Conservation (phyloP, 2,797 vertebrate species). For the Takifugu ocellatus region DNA sequence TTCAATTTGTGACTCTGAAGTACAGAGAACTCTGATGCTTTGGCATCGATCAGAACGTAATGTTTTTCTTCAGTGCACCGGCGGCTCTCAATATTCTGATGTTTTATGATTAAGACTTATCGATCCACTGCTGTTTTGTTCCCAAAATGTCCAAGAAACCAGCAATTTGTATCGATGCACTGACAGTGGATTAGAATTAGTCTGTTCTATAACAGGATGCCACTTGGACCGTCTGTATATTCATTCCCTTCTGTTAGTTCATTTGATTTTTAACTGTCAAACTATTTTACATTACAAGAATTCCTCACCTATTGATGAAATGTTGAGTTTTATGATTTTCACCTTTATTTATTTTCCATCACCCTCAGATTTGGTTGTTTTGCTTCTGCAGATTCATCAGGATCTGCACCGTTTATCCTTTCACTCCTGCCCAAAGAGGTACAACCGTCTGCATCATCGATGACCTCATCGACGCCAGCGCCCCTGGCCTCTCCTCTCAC, state of each 20-base stretch:
- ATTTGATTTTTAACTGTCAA: neutral
- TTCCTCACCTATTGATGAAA: too few species aligned
- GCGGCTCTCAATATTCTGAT: conserved; percentile 30
- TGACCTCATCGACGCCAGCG: conserved; percentile 2
- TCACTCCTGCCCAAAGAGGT: conserved; percentile 72
- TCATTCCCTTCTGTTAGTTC: neutral
- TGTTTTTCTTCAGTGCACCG: conserved; percentile 55
- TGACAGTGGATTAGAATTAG: neutral
- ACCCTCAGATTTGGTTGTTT: conserved; percentile 1
- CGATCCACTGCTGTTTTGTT: conserved; percentile 26
- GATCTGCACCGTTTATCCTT: conserved; percentile 49
- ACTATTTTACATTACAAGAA: too few species aligned
- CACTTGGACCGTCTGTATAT: neutral
- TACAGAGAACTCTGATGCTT: conserved; percentile 40
- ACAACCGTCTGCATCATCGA: conserved; percentile 46
- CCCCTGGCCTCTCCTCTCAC: conserved; percentile 28
- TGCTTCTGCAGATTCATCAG: conserved; percentile 69
- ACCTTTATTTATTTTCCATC: too few species aligned
- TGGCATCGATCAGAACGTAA: conserved; percentile 59
- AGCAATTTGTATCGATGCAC: conserved; percentile 1
- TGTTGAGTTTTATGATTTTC: too few species aligned
- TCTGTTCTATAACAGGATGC: neutral
- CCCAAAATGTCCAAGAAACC: conserved; percentile 22
- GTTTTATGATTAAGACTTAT: conserved; percentile 53
- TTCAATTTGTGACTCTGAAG: conserved; percentile 51